A percentile compares a stretch with the other conserved stretches of the same genome.
These are phyloP conservation scores for Eurytoma californica DNA, from an alignment of 2,888 invertebrate genomes.

Conservation along the genomic window DNA sequence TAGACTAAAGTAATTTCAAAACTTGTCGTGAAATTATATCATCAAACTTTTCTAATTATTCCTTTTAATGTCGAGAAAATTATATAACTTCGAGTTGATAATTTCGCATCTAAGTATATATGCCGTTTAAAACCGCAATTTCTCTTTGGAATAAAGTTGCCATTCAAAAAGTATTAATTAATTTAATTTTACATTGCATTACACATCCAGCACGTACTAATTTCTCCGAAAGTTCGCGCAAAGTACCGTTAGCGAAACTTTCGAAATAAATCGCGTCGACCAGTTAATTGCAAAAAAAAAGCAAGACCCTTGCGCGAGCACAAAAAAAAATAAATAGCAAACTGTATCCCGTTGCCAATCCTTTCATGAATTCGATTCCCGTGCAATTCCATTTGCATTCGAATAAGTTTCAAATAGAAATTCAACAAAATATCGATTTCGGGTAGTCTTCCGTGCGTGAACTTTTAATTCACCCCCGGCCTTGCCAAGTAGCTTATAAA, in stretches of 20 bases:
- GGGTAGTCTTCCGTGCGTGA: not conserved
- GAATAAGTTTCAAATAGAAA: not conserved
- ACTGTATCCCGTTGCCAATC: not conserved
- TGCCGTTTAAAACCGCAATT: too few relatives aligned
- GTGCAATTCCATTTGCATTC: not conserved
- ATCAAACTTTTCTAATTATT: too few relatives aligned
- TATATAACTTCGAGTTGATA: not conserved
- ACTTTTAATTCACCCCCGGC: too few relatives aligned
- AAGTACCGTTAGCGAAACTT: slow-evolving; percentile 9
- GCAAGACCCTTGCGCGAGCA: not conserved
- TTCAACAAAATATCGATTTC: not conserved
- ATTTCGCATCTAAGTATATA: not conserved
- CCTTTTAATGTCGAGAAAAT: not conserved
- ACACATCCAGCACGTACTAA: too few relatives aligned
- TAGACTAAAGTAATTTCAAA: too few relatives aligned
- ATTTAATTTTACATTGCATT: too few relatives aligned
- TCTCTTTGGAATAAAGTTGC: too few relatives aligned
- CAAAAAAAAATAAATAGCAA: not conserved
- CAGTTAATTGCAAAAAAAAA: not conserved
- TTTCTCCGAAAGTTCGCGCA: not conserved
- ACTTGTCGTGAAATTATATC: too few relatives aligned
- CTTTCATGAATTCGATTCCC: not conserved
- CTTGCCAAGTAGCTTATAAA: too few relatives aligned
- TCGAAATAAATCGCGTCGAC: slow-evolving; percentile 2
- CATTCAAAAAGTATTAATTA: too few relatives aligned